Evolutionary conservation across 1,140 invertebrate species (phyloP).

Genomic region (Zaprionus gabonicus): DNA sequence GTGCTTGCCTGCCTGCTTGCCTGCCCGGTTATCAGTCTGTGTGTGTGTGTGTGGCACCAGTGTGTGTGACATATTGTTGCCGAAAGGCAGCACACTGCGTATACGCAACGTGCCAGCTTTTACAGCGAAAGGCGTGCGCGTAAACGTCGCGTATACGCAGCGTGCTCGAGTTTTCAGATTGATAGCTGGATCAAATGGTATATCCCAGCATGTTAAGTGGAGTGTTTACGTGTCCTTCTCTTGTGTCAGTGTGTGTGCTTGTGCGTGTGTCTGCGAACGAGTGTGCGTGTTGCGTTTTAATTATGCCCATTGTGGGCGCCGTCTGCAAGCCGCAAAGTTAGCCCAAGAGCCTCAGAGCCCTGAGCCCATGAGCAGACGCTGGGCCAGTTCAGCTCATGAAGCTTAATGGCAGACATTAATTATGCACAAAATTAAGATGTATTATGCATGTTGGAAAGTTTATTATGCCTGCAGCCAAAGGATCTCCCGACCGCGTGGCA

Average conservation of each 20-base stretch:
- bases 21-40: not conserved
- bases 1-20: not conserved
- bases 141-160: conserved; percentile 40
- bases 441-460: conserved; percentile 58
- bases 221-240: conserved; percentile 62
- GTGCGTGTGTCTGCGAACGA: not conserved
- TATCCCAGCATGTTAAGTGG: conserved; percentile 76
- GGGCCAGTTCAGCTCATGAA: conserved; percentile 16
- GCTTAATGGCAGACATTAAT: conserved; percentile 74
- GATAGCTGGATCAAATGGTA: conserved; percentile 79
- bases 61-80: conserved; percentile 63
- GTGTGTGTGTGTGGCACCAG: not conserved
- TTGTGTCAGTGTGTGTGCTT: conserved; percentile 1
- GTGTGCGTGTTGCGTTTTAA: conserved; percentile 37
- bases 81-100: conserved; percentile 54
- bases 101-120: conserved; percentile 49
- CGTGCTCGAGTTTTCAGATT: conserved; percentile 61
- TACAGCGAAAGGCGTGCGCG: not conserved
- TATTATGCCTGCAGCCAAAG: conserved; percentile 29
- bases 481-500: conserved; percentile 17
- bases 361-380: not conserved
- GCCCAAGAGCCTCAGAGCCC: conserved; percentile 23
- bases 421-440: conserved; percentile 72
- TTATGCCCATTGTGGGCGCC: conserved; percentile 40
- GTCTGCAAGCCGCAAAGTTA: conserved; percentile 40